phyloP scores from a whole-genome alignment of 2,113 vertebrate genomes.

The Hippotragus niger region DNA sequence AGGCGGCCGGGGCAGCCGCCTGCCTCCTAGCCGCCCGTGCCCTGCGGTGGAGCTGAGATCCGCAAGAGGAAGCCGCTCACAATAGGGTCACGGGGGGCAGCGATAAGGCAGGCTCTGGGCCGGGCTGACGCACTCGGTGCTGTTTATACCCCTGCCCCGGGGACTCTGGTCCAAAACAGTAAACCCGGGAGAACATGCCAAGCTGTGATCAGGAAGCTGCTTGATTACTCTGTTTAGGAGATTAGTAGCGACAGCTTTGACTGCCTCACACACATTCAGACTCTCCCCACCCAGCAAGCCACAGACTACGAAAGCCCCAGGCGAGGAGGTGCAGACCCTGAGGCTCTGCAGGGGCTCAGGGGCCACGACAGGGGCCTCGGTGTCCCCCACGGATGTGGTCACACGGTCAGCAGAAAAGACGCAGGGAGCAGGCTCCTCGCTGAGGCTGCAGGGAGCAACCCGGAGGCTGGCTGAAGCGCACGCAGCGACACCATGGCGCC shows the following conservation, averaged over 20 bases:
- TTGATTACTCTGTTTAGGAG: not conserved
- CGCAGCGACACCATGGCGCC: fast-evolving
- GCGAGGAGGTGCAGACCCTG: fast-evolving
- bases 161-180: not conserved
- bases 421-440: fast-evolving
- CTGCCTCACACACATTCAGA: not conserved
- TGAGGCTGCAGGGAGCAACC: not conserved
- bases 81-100: not conserved
- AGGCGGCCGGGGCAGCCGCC: fast-evolving
- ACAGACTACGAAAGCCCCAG: fast-evolving
- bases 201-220: not conserved
- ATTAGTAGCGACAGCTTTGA: too few relatives aligned
- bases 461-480: fast-evolving
- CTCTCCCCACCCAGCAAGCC: not conserved
- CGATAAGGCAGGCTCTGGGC: too few relatives aligned
- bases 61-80: not conserved
- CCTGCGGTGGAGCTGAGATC: not conserved
- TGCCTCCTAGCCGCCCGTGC: fast-evolving
- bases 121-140: not conserved
- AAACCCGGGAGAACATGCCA: not conserved
- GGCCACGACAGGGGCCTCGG: not conserved
- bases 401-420: fast-evolving
- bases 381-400: fast-evolving
- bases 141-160: not conserved
- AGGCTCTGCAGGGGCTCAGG: not conserved